Conservation (phyloP, 2,113 vertebrate genomes). For the Perca fluviatilis region DNA sequence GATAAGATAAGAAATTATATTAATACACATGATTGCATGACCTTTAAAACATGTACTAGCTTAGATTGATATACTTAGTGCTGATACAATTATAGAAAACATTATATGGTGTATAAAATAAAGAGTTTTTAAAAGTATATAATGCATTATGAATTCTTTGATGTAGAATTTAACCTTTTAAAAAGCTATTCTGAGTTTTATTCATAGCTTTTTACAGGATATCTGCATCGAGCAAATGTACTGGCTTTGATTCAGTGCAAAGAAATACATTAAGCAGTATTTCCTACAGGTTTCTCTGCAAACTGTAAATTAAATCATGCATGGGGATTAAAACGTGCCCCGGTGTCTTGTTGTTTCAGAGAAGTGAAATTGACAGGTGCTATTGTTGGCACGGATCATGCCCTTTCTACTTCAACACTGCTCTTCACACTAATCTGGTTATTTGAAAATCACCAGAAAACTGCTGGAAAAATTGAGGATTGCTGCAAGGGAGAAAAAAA, state of each 20-base stretch:
- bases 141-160: not conserved
- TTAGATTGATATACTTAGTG: not conserved
- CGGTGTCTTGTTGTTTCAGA: constrained; percentile 3
- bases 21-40: constrained; percentile 33
- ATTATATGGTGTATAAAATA: not conserved
- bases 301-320: constrained; percentile 28
- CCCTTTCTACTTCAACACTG: constrained; percentile 17
- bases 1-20: constrained; percentile 48
- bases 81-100: not conserved
- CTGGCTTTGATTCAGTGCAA: not conserved
- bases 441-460: constrained; percentile 51
- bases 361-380: constrained; percentile 38
- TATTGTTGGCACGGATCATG: constrained; percentile 28
- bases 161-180: constrained; percentile 4
- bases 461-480: constrained; percentile 13
- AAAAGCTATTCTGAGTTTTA: not conserved
- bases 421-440: constrained; percentile 62
- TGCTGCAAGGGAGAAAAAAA: not conserved
- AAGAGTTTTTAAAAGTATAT: not conserved
- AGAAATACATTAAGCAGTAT: not conserved
- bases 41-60: constrained; percentile 35
- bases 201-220: not conserved
- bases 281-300: constrained; percentile 6
- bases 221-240: not conserved
- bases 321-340: constrained; percentile 41